Evolutionary conservation across 2,888 invertebrate genomes (phyloP), one percentile per base, ranked within the genome.

Genomic region (Mellilla xanthometata): DNA sequence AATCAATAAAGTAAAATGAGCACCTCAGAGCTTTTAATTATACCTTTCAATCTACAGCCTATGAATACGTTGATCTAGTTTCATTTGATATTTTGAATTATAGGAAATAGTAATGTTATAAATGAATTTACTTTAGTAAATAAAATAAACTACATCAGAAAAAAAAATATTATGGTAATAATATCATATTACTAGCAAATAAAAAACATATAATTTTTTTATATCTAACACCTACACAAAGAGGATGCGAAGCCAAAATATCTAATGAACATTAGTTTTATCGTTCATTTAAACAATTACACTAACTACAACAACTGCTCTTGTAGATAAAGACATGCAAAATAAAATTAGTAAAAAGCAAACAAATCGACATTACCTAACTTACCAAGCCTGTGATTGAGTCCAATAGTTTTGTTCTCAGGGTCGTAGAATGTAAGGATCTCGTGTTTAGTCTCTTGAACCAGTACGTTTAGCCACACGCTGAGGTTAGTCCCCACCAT

Each of bases 401-500:
- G 93, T 63, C 94, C 92, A 29, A 96, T 81, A 0, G 95, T 95
- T 66, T 95, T 94, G 81, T 96, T 96, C 76, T 96, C 96, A 0
- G 96, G 96, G 74, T 96, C 95, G 81, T 96, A 96, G 80, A 97
- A 96, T 1, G 96, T 96, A 31, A 97, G 91, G 58, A 98, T 97
- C 84, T 98, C 97, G 76, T 97, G 98, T 76, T 98, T 96, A 0
- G 98, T 98, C 85, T 99, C 98, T 81, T 97, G 96, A 2, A 98
- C 95, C 13, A 98, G 91, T 0, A 97, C 97, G 72, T 97, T 96
- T 27, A 99, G 90, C 99, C 99, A 99, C 10, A 99, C 98, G 58
- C 98, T 98, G 36, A 99, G 87, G 85, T 99, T 99, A 7, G 99
- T 98, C 12, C 98, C 99, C 44, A 99, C 96, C 97, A 99, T 97